These are phyloP conservation scores for Neocrepidodera transversa DNA, from an alignment of 2,888 invertebrate species.

Conservation along the genomic window DNA sequence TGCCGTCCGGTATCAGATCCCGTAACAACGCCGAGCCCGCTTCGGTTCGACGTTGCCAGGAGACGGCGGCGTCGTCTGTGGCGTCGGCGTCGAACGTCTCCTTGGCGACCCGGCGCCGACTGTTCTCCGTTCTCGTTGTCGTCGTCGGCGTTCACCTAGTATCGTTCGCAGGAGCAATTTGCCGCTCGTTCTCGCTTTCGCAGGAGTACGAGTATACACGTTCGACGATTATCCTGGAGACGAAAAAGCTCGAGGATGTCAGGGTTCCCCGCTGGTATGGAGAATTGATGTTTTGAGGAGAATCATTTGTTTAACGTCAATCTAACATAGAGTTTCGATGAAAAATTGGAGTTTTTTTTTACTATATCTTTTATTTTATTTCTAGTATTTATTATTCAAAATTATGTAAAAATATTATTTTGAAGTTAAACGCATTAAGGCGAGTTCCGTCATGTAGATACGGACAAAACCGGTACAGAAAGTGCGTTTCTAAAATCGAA, in stretches of 20 bases:
- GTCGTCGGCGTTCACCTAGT: slow-evolving; percentile 58
- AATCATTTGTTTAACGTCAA: background rate
- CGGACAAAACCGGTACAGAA: slow-evolving; percentile 30
- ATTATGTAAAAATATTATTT: too few relatives aligned
- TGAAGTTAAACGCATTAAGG: background rate
- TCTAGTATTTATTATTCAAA: too few relatives aligned
- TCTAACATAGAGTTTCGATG: too few relatives aligned
- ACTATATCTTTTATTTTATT: too few relatives aligned
- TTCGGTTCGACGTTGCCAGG: slow-evolving; percentile 36
- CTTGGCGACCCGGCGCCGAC: slow-evolving; percentile 67
- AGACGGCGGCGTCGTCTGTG: slow-evolving; percentile 44
- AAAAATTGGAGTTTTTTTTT: too few relatives aligned
- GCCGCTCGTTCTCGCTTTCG: slow-evolving; percentile 38
- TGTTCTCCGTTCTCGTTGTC: slow-evolving; percentile 48
- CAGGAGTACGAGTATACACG: background rate
- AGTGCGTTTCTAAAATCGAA: slow-evolving; percentile 40
- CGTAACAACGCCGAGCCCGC: slow-evolving; percentile 16
- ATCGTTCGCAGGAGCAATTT: slow-evolving; percentile 46
- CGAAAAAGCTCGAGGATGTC: background rate
- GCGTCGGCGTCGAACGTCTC: slow-evolving; percentile 60
- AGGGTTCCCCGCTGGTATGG: background rate
- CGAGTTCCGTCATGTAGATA: slow-evolving; percentile 26
- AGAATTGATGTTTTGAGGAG: background rate
- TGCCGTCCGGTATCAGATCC: background rate
- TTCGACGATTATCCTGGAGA: background rate